Conservation (phyloP, 2,888 invertebrate species). For the Temnothorax ravouxi region DNA sequence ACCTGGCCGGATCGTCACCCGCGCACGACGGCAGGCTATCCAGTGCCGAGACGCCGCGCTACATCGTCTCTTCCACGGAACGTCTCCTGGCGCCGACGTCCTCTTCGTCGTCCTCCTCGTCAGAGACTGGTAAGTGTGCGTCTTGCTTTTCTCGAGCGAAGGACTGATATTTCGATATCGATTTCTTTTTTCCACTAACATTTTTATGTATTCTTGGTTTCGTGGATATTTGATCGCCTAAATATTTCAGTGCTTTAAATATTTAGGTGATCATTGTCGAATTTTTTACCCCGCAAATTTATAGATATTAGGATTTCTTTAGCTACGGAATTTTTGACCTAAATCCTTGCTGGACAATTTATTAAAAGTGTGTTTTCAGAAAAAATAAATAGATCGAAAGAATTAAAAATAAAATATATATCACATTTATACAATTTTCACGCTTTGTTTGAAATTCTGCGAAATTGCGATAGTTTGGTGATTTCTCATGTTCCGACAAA, state of each 20-base stretch:
- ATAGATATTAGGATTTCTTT: background rate
- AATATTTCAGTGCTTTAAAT: background rate
- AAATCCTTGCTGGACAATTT: background rate
- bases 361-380: background rate
- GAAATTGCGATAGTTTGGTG: background rate
- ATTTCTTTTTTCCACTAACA: background rate
- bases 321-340: background rate
- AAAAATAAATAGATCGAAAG: background rate
- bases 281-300: background rate
- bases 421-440: background rate
- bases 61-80: slow-evolving; percentile 80
- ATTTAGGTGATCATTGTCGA: background rate
- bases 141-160: background rate
- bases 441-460: background rate
- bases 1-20: slow-evolving; percentile 78
- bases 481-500: background rate
- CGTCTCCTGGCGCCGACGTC: slow-evolving; percentile 82
- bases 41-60: slow-evolving; percentile 66
- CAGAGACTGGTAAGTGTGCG: slow-evolving; percentile 75
- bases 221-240: background rate
- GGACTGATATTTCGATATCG: background rate
- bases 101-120: slow-evolving; percentile 81
- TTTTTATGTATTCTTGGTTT: background rate
- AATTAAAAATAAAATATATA: background rate
- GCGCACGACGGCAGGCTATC: slow-evolving; percentile 74